Evolutionary conservation across 1,140 invertebrate species (phyloP), one percentile per base, ranked within the genome.

Genomic region (Palaemon carinicauda): DNA sequence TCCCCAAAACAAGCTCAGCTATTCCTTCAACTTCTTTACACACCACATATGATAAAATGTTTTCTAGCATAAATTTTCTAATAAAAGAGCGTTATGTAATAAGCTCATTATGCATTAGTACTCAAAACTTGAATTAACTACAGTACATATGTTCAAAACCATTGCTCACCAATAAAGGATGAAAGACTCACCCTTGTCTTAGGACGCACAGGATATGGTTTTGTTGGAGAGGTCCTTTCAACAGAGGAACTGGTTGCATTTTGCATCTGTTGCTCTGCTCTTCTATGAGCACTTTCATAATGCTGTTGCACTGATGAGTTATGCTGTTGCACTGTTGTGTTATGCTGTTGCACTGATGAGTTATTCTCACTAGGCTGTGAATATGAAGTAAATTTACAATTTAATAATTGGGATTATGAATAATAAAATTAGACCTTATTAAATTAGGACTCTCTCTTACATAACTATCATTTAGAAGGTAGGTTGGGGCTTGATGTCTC

Each of bases 231-330:
- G 19, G 84, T 50, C 3, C 84, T 77, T 56, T 86, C 84, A 9
- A 51, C 33, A 24, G 78, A 60, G 21, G 77, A 24, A 9, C 84
- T 31, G 19, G 77, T 53, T 31, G 60, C 77, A 12, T 77, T 33
- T 21, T 86, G 77, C 50, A 86, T 80, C 65, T 86, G 84, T 51
- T 86, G 84, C 33, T 86, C 84, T 41, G 69, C 84, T 21, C 74
- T 77, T 27, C 84, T 77, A 31, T 86, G 74, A 52, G 84, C 78
- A 56, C 54, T 86, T 24, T 86, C 84, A 56, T 80, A 80, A 21
- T 86, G 56, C 21, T 80, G 77, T 52, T 86, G 84, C 60, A 80
- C 84, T 41, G 50, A 12, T 33, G 21, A 29, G 52, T 24, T 31
- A n/a, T 31, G 60, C 17, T 86, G n/a, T n/a, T n/a, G n/a, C n/a